phyloP scores from a whole-genome alignment of 1,140 invertebrate species.

The Drosophila lowei region DNA sequence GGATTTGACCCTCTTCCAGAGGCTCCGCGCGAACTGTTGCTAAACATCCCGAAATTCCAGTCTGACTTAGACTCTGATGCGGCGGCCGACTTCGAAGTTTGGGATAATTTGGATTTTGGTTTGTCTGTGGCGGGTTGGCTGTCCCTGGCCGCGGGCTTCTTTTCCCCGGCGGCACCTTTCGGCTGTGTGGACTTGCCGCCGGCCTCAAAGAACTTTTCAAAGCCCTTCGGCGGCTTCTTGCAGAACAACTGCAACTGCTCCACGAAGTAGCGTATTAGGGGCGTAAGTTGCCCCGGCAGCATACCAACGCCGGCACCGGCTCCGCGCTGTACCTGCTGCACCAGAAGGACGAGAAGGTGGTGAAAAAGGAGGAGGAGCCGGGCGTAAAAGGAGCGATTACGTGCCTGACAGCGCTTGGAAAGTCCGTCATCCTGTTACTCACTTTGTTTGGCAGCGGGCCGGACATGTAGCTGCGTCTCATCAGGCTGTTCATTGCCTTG shows the following conservation, averaged over 20 bases:
- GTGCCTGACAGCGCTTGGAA: no score
- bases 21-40: slow-evolving; percentile 57
- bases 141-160: slow-evolving; percentile 54
- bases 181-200: slow-evolving; percentile 70
- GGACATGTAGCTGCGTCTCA: slow-evolving; percentile 60
- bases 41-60: slow-evolving; percentile 88
- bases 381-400: no score
- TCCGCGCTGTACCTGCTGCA: slow-evolving; percentile 34
- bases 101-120: slow-evolving; percentile 18
- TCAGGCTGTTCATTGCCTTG: slow-evolving; percentile 62
- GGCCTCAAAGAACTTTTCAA: slow-evolving; percentile 94
- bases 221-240: slow-evolving; percentile 90
- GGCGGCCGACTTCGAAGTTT: slow-evolving; percentile 67
- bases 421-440: not conserved
- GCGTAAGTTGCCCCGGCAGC: slow-evolving; percentile 45
- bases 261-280: slow-evolving; percentile 64
- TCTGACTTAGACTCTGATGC: slow-evolving; percentile 83
- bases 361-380: not conserved
- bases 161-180: slow-evolving; percentile 30
- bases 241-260: slow-evolving; percentile 70
- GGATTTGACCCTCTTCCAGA: slow-evolving; percentile 21
- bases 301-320: slow-evolving; percentile 24
- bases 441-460: slow-evolving; percentile 46
- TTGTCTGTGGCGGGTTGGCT: slow-evolving; percentile 51
- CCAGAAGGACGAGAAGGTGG: not conserved